Evolutionary conservation across 2,113 vertebrate species (phyloP).

Genomic region (Clupea harengus): DNA sequence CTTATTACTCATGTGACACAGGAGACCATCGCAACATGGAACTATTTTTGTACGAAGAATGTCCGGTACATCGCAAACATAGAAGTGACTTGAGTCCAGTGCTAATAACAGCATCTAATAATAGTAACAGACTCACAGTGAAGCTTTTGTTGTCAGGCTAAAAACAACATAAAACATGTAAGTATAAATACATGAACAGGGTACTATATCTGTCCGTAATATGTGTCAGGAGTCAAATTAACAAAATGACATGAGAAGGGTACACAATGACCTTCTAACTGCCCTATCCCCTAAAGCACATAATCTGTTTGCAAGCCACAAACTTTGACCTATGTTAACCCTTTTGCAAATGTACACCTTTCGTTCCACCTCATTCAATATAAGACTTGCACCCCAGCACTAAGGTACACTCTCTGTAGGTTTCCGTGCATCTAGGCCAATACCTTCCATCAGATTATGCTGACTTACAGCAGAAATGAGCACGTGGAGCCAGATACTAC

Average conservation of each 20-base stretch:
- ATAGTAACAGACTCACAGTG: not conserved
- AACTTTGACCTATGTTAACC: not conserved
- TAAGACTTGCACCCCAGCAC: not conserved
- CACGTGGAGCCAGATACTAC: not conserved
- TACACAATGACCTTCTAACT: not conserved
- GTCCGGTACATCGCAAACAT: not conserved
- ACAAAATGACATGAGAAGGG: not conserved
- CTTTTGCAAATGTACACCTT: not conserved
- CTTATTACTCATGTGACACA: not conserved
- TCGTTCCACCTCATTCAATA: not conserved
- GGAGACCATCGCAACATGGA: not conserved
- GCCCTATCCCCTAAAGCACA: not conserved
- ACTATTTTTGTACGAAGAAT: not conserved
- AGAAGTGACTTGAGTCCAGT: not conserved
- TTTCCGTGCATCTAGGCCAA: not conserved
- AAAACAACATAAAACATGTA: not conserved
- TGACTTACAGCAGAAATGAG: not conserved
- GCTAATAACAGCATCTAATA: not conserved
- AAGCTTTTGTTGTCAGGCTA: not conserved
- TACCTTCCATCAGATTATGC: not conserved
- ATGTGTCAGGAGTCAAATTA: not conserved
- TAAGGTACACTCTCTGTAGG: not conserved
- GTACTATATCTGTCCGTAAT: not conserved
- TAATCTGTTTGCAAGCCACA: not conserved
- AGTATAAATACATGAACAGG: not conserved